A percentile compares a stretch with the other conserved stretches of the same genome.
phyloP scores from a whole-genome alignment of 2,797 vertebrate species.

The Lindbergichthys nudifrons region DNA sequence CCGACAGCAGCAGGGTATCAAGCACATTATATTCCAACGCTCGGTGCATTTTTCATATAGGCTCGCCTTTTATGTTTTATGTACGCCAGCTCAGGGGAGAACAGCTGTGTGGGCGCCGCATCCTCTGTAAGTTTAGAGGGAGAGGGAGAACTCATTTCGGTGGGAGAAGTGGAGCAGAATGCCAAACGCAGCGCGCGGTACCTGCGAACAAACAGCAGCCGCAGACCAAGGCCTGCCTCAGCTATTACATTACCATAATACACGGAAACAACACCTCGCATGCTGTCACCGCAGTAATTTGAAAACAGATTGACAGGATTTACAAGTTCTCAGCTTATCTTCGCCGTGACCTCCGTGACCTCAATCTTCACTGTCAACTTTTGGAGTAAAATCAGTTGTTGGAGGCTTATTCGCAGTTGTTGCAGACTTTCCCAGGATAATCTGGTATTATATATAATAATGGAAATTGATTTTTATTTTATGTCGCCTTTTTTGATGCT shows the following conservation, averaged over 20 bases:
- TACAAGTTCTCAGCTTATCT: constrained; percentile 73
- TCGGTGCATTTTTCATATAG: constrained; percentile 89
- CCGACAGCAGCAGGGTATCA: constrained; percentile 83
- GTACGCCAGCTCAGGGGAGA: constrained; percentile 84
- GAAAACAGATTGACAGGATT: constrained; percentile 79
- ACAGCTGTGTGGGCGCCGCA: constrained; percentile 85
- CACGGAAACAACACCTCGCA: constrained; percentile 79
- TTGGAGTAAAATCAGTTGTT: constrained; percentile 53
- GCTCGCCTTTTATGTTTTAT: constrained; percentile 87
- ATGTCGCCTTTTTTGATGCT: constrained; percentile 38
- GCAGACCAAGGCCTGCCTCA: constrained; percentile 71
- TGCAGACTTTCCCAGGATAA: constrained; percentile 68
- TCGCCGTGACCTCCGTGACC: constrained; percentile 72
- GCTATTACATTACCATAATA: constrained; percentile 81
- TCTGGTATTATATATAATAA: constrained; percentile 73
- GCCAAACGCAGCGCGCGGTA: constrained; percentile 70
- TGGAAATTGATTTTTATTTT: constrained; percentile 69
- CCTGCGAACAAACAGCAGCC: constrained; percentile 73
- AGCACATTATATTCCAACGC: constrained; percentile 85
- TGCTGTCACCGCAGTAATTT: constrained; percentile 74
- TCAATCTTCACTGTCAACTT: constrained; percentile 74
- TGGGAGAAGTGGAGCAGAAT: constrained; percentile 81
- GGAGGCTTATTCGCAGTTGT: constrained; percentile 66
- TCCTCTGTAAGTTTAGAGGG: constrained; percentile 78
- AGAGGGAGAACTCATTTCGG: constrained; percentile 83